These are phyloP conservation scores for Oligia latruncula DNA, from an alignment of 2,888 invertebrate genomes.

Conservation along the genomic window DNA sequence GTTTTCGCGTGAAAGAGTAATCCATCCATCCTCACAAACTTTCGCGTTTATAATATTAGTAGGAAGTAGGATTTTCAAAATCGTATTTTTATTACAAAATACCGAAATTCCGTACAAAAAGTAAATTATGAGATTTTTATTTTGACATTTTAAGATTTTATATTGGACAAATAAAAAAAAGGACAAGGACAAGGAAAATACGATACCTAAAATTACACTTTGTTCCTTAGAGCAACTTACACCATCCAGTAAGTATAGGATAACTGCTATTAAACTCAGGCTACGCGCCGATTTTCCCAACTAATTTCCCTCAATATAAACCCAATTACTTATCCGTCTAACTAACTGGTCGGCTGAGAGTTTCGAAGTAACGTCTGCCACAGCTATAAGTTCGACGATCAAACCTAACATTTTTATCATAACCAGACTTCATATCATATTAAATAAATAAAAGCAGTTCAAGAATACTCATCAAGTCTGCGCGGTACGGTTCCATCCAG, in stretches of 20 bases:
- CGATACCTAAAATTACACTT: background rate
- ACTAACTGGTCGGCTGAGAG: background rate
- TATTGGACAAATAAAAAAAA: background rate
- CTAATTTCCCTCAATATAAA: background rate
- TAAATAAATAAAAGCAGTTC: constrained; percentile 31
- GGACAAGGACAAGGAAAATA: background rate
- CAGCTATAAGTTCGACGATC: background rate
- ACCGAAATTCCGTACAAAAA: background rate
- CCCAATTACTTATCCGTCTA: background rate
- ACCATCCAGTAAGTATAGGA: background rate
- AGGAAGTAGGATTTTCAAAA: background rate
- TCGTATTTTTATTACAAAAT: background rate
- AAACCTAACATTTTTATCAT: background rate
- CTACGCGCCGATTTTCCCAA: background rate
- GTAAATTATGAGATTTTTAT: background rate
- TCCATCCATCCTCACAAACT: no score
- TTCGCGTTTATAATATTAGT: no score
- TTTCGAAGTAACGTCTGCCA: background rate
- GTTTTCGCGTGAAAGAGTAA: no score
- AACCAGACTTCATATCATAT: background rate
- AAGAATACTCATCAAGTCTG: constrained; percentile 35
- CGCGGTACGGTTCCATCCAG: constrained; percentile 4
- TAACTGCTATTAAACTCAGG: background rate
- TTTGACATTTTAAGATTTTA: background rate
- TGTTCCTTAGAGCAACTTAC: background rate